Evolutionary conservation across 2,888 invertebrate genomes (phyloP).

Genomic region (Lypha dubia): DNA sequence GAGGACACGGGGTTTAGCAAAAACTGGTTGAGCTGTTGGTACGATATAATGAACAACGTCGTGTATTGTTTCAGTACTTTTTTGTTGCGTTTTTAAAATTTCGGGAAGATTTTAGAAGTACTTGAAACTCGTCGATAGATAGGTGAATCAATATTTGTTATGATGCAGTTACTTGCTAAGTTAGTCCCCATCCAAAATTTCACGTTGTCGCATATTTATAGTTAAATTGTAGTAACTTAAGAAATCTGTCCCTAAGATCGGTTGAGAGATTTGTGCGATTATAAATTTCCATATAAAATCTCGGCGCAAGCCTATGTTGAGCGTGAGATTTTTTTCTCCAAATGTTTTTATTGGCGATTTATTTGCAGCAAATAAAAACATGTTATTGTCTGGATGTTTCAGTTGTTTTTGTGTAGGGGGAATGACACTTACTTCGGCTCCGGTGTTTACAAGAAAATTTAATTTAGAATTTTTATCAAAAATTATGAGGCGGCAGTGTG

Average conservation of each 20-base stretch:
- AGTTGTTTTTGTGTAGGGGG: slow-evolving; percentile 31
- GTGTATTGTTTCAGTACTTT: slow-evolving; percentile 41
- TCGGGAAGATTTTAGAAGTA: background rate
- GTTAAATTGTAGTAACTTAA: slow-evolving; percentile 20
- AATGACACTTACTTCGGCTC: slow-evolving; percentile 61
- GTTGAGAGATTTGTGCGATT: slow-evolving; percentile 60
- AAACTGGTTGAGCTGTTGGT: slow-evolving; percentile 59
- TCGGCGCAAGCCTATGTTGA: slow-evolving; percentile 53
- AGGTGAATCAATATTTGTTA: slow-evolving; percentile 16
- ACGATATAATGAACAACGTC: slow-evolving; percentile 64
- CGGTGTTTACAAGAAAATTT: slow-evolving; percentile 64
- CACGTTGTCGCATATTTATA: slow-evolving; percentile 25
- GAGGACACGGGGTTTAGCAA: slow-evolving; percentile 72
- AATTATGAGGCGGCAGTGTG: slow-evolving; percentile 17
- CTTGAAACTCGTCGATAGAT: slow-evolving; percentile 4
- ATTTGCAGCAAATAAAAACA: slow-evolving; percentile 28
- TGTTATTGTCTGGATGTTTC: background rate
- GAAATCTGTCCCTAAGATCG: slow-evolving; percentile 65
- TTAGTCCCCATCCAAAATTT: slow-evolving; percentile 46
- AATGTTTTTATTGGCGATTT: slow-evolving; percentile 23
- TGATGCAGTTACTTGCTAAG: too few relatives aligned
- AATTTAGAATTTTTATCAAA: slow-evolving; percentile 18
- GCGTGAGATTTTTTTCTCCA: slow-evolving; percentile 34
- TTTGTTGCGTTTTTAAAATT: slow-evolving; percentile 14
- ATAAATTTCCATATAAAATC: slow-evolving; percentile 50